phyloP scores from a whole-genome alignment of 2,888 invertebrate species.

The Protodeltote pygarga region DNA sequence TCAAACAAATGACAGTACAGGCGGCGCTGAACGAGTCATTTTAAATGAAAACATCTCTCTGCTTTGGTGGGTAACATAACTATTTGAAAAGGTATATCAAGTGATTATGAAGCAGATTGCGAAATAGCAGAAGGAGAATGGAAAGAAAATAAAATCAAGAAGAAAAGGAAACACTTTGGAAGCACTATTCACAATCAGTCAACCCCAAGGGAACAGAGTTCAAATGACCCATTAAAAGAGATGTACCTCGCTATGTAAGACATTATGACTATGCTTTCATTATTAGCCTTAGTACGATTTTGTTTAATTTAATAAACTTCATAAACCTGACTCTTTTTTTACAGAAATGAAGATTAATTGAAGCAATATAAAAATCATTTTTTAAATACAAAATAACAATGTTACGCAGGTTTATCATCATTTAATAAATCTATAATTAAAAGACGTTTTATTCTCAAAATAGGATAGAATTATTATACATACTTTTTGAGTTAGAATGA shows the following conservation, averaged over 20 bases:
- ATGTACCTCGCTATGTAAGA: slow-evolving; percentile 11
- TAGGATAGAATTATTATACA: neutral
- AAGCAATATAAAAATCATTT: slow-evolving; percentile 9
- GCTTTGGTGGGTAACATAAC: slow-evolving; percentile 14
- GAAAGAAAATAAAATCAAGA: slow-evolving; percentile 37
- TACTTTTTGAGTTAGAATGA: slow-evolving; percentile 6
- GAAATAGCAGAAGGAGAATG: slow-evolving; percentile 41
- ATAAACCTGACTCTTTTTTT: slow-evolving; percentile 5
- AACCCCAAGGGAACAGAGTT: slow-evolving; percentile 22
- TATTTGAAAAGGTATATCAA: slow-evolving; percentile 52
- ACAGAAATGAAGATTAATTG: slow-evolving; percentile 17
- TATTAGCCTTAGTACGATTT: neutral
- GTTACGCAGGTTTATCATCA: slow-evolving; percentile 6
- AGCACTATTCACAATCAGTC: slow-evolving; percentile 25
- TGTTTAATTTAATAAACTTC: neutral
- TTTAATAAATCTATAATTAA: slow-evolving; percentile 9
- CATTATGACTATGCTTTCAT: neutral
- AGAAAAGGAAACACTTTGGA: slow-evolving; percentile 34
- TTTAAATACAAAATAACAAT: slow-evolving; percentile 18
- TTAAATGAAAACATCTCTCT: no score
- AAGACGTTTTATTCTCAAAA: slow-evolving; percentile 17
- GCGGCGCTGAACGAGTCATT: no score
- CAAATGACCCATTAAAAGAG: slow-evolving; percentile 22
- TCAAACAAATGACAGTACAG: no score
- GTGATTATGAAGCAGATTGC: slow-evolving; percentile 54